A percentile compares a stretch with the other conserved stretches of the same genome.
Evolutionary conservation across 92 coral and sea anemone genomes (phyloP).

Genomic region (Chrysogorgia sp.): DNA sequence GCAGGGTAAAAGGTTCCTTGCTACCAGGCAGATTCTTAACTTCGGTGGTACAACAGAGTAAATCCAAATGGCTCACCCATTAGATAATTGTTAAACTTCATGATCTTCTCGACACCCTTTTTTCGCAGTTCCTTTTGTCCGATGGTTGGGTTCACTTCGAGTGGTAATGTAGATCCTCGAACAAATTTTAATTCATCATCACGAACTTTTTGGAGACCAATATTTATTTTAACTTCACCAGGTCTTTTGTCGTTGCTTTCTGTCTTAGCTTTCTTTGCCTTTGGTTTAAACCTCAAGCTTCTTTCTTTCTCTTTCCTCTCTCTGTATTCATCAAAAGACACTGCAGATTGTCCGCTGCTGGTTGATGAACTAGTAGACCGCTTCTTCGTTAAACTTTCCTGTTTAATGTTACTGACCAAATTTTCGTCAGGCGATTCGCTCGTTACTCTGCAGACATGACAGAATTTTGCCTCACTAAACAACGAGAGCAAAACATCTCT

Average conservation of each 20-base stretch:
- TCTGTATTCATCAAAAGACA: slow-evolving; percentile 33
- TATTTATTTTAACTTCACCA: slow-evolving; percentile 51
- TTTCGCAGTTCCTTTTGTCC: slow-evolving; percentile 4
- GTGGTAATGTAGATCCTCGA: slow-evolving; percentile 1
- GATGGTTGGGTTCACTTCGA: not conserved
- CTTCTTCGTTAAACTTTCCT: too few species aligned
- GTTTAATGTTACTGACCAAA: too few species aligned
- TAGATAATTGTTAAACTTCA: not conserved
- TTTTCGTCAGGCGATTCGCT: too few species aligned
- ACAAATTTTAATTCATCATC: slow-evolving; percentile 6
- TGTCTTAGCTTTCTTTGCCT: slow-evolving; percentile 30
- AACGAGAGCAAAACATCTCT: too few species aligned
- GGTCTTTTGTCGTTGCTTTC: slow-evolving; percentile 18
- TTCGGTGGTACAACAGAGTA: slow-evolving; percentile 2
- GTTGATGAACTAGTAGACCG: not conserved
- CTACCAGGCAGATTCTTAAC: slow-evolving; percentile 14
- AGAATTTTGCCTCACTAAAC: too few species aligned
- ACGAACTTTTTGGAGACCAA: slow-evolving; percentile 42
- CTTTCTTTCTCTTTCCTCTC: slow-evolving; percentile 54
- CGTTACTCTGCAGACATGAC: too few species aligned
- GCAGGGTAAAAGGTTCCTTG: slow-evolving; percentile 5
- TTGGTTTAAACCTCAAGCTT: slow-evolving; percentile 43
- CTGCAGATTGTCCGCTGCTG: slow-evolving; percentile 3
- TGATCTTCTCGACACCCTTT: slow-evolving; percentile 1
- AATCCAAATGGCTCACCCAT: slow-evolving; percentile 3